These are phyloP conservation scores for Rafetus swinhoei DNA, from an alignment of 2,113 vertebrate species.

Conservation along the genomic window DNA sequence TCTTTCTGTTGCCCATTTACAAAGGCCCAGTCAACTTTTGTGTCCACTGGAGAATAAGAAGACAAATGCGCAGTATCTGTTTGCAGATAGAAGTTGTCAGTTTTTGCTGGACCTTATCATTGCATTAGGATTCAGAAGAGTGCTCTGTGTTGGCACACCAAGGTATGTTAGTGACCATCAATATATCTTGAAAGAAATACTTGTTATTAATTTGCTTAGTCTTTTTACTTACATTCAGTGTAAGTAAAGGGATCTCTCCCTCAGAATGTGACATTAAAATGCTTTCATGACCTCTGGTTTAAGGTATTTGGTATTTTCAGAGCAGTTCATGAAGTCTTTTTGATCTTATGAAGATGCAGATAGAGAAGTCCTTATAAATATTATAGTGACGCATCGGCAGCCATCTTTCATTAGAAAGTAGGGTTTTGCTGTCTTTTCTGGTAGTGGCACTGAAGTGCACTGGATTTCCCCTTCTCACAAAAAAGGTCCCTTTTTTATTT, in stretches of 20 bases:
- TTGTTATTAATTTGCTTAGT: background rate
- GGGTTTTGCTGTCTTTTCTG: background rate
- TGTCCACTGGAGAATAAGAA: slow-evolving; percentile 92
- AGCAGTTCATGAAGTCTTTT: background rate
- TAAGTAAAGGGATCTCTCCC: background rate
- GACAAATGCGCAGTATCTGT: slow-evolving; percentile 94
- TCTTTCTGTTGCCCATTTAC: slow-evolving; percentile 80
- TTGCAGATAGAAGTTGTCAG: slow-evolving; percentile 88
- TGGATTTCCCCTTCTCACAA: background rate
- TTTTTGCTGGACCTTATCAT: slow-evolving; percentile 87
- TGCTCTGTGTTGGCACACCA: slow-evolving; percentile 93
- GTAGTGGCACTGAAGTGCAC: background rate
- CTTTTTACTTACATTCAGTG: background rate
- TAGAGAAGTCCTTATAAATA: background rate
- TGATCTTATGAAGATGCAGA: background rate
- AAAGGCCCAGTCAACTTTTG: slow-evolving; percentile 87
- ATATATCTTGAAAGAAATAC: background rate
- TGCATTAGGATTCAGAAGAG: slow-evolving; percentile 84
- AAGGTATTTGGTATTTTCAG: background rate
- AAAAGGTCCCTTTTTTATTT: background rate
- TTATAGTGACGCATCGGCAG: background rate
- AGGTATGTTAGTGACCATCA: slow-evolving; percentile 77
- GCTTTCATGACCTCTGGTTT: background rate
- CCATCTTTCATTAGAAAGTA: background rate
- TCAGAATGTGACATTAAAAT: background rate